phyloP scores from a whole-genome alignment of 2,113 vertebrate genomes.

The Gobius niger region DNA sequence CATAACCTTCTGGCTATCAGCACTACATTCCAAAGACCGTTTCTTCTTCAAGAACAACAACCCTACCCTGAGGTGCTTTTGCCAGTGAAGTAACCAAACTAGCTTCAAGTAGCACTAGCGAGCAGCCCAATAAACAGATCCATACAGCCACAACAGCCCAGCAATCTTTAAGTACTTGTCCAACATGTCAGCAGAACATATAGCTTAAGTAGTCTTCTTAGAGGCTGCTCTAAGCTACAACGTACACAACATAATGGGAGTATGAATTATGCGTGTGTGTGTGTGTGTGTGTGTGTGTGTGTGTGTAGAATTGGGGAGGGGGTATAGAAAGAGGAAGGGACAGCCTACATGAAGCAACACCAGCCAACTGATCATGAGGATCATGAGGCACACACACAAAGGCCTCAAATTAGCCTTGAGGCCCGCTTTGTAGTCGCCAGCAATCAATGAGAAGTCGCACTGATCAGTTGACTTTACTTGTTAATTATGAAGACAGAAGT shows the following conservation, averaged over 20 bases:
- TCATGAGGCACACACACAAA: constrained; percentile 42
- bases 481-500: constrained; percentile 14
- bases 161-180: constrained; percentile 64
- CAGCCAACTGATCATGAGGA: constrained; percentile 55
- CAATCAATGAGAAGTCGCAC: constrained; percentile 59
- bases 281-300: not conserved
- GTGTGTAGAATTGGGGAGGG: constrained; percentile 1
- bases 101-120: constrained; percentile 27
- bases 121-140: constrained; percentile 16
- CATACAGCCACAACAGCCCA: constrained; percentile 27
- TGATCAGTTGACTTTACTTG: constrained; percentile 51
- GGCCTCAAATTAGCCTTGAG: constrained; percentile 55
- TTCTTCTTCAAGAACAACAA: constrained; percentile 71
- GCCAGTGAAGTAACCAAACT: constrained; percentile 49
- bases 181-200: constrained; percentile 72
- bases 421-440: constrained; percentile 36
- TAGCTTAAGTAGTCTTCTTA: constrained; percentile 67
- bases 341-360: constrained; percentile 40
- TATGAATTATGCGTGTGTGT: no score
- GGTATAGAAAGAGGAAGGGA: constrained; percentile 27
- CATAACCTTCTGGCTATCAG: constrained; percentile 74
- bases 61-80: constrained; percentile 59
- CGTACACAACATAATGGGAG: constrained; percentile 41
- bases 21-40: constrained; percentile 67
- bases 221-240: constrained; percentile 50